phyloP scores from a whole-genome alignment of 2,888 invertebrate species.

The Tethea ocularis region DNA sequence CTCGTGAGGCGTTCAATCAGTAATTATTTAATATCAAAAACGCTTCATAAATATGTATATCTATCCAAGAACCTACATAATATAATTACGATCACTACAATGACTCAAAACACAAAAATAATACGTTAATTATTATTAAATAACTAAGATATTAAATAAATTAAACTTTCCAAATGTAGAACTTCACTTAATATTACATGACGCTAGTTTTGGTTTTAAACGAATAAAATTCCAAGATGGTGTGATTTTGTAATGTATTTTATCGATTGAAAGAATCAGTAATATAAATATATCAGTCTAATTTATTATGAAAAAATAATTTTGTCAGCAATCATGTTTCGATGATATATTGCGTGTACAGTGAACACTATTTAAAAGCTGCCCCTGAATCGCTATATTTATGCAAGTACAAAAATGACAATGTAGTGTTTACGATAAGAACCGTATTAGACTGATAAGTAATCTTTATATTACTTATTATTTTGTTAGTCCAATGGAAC shows the following conservation, averaged over 20 bases:
- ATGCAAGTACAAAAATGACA: not conserved
- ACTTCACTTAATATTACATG: not conserved
- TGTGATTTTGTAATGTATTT: not conserved
- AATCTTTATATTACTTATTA: slow-evolving; percentile 3
- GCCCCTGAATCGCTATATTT: not conserved
- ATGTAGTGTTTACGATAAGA: not conserved
- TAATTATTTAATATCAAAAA: not conserved
- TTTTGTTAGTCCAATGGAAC: slow-evolving; percentile 29
- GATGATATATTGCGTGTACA: not conserved
- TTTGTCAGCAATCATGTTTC: not conserved
- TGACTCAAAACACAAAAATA: slow-evolving; percentile 10
- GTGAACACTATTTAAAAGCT: slow-evolving; percentile 25
- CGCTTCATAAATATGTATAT: slow-evolving; percentile 1
- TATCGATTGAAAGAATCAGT: slow-evolving; percentile 1
- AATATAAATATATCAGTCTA: not conserved
- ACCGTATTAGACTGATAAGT: not conserved
- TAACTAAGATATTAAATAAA: slow-evolving; percentile 2
- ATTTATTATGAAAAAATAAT: too few species aligned
- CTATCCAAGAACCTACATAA: slow-evolving; percentile 20
- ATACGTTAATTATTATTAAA: slow-evolving; percentile 7
- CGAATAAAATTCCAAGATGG: not conserved
- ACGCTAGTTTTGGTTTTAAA: not conserved
- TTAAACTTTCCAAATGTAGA: not conserved
- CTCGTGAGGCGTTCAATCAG: not conserved
- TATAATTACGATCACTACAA: slow-evolving; percentile 23